Base-by-base conservation (phyloP, 2,113 vertebrate genomes). In the Pristiophorus japonicus region DNA sequence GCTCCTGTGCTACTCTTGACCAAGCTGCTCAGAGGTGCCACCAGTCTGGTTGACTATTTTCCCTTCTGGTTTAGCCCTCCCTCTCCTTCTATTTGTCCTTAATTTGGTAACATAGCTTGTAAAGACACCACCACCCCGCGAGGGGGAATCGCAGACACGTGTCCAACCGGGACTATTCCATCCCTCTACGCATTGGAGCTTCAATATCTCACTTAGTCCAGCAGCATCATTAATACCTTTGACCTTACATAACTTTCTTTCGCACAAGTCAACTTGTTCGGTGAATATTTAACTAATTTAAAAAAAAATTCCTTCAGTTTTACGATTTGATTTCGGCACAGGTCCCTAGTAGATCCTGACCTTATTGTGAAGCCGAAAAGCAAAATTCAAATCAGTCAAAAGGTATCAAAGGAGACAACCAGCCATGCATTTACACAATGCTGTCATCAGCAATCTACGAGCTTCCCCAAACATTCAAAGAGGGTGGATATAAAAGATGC, bases 351-450 rank as follows among this genome's bases (percentile, higher is more conserved):
- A 34, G n/a, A 34, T 30, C 47, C 47, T 91, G 88, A 92, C 88
- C n/a, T 81, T 81, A 92, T 65, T 92, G 88, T 92, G 88, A 38
- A 92, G 59, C 59, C 59, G 65, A n/a, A 92, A 65, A 65, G n/a
- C 16, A n/a, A 65, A 38, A n/a, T n/a, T 62, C 85, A 51, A 88
- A 34, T 88, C 30, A 92, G 38, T 38, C 59, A 92, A 65, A 63
- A 92, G 18, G 59, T 92, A 63, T 63, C 59, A 63, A 22, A 20
- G 34, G 59, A 92, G 88, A n/a, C 6, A 38, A 92, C 59, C 7
- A 22, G 59, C 88, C 18, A 20, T 42, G 59, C 88, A 92, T 92
- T 92, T 92, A n/a, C 12, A 63, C 16, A 92, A 91, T 34, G 27
- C 88, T 91, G 14, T n/a, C 14, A 16, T 63, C 88, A 63, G 18